phyloP scores from a whole-genome alignment of 1,140 invertebrate genomes.

The Babylonia areolata region DNA sequence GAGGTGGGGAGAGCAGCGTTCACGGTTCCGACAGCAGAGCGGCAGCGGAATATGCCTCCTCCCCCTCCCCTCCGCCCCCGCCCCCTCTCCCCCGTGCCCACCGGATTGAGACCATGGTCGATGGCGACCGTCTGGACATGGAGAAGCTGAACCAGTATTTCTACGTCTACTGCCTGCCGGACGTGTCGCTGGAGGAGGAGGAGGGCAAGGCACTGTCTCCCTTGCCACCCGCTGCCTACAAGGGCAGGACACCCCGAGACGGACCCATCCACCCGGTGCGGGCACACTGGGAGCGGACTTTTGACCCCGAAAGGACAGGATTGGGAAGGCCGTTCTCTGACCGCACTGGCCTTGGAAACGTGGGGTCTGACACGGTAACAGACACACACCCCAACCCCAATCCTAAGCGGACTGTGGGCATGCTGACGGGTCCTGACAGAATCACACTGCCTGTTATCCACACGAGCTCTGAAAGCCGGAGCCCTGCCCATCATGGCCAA shows the following conservation, averaged over 20 bases:
- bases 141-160: slow-evolving; percentile 62
- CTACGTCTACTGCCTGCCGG: slow-evolving; percentile 63
- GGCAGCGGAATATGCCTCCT: too few species aligned
- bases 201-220: neutral
- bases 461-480: neutral
- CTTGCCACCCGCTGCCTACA: neutral
- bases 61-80: too few species aligned
- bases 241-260: neutral
- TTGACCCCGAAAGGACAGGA: neutral
- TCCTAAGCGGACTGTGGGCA: neutral
- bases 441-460: slow-evolving; percentile 13
- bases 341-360: neutral
- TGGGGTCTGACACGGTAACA: neutral
- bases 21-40: too few species aligned
- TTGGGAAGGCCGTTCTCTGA: neutral
- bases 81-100: slow-evolving; percentile 39
- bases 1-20: neutral
- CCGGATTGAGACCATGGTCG: slow-evolving; percentile 43
- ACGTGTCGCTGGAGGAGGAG: slow-evolving; percentile 32
- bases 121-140: slow-evolving; percentile 55
- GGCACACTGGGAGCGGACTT: slow-evolving; percentile 14
- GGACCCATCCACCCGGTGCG: neutral
- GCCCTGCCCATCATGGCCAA: neutral
- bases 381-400: neutral
- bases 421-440: neutral